These are phyloP conservation scores for Boulengeromyrus knoepffleri DNA, from an alignment of 2,113 vertebrate genomes.

Conservation along the genomic window DNA sequence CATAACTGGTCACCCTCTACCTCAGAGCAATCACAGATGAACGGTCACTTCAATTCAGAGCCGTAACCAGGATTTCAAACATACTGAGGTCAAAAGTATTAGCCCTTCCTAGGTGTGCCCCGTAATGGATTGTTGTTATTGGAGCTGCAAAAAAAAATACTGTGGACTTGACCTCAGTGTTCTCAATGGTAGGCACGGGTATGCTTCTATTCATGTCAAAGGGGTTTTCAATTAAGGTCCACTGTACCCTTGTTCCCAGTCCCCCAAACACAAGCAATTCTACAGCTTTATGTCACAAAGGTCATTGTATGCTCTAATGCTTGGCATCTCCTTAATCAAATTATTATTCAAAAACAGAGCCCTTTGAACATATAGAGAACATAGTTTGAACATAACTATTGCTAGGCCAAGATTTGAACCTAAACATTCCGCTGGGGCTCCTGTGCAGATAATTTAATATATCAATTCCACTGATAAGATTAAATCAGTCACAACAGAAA, in stretches of 20 bases:
- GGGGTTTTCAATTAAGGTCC: neutral
- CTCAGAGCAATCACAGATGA: neutral
- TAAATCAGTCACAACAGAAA: neutral
- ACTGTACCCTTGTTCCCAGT: neutral
- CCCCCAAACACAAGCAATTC: neutral
- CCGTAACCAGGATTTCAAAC: too few relatives aligned
- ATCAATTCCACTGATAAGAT: neutral
- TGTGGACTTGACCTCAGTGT: too few relatives aligned
- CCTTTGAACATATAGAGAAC: too few relatives aligned
- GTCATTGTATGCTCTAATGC: neutral
- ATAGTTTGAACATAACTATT: neutral
- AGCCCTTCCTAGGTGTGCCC: too few relatives aligned
- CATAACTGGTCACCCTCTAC: neutral
- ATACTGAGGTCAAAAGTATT: too few relatives aligned
- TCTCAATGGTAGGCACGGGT: too few relatives aligned
- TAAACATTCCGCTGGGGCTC: neutral
- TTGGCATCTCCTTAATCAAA: neutral
- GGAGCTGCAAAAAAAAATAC: too few relatives aligned
- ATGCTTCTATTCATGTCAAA: neutral
- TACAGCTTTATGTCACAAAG: neutral
- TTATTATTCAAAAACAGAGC: neutral
- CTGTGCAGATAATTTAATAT: neutral
- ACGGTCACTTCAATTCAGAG: neutral
- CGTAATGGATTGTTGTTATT: too few relatives aligned
- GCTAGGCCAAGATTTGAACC: neutral